Evolutionary conservation across 2,797 vertebrate genomes (phyloP), one percentile per base, ranked within the genome.

Genomic region (Mus spretus): DNA sequence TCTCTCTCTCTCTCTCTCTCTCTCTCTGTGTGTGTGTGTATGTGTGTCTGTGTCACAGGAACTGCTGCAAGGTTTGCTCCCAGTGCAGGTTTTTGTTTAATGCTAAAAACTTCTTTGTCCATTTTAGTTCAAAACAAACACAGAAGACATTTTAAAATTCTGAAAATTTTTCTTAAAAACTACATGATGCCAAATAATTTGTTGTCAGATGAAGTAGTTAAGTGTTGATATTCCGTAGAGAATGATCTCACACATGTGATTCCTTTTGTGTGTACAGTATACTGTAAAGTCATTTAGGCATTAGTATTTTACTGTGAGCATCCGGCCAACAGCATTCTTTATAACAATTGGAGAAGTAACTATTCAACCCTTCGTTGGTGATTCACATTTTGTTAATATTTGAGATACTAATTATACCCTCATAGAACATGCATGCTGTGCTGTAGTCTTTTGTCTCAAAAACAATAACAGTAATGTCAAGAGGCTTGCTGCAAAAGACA

Each of bases 301-400:
- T 65, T 93, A 95, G 19, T 93, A 40, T 70, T 85, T 90, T 94
- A 91, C 80, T 91, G 50, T 61, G 14, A 93, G 67, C 87, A n/a
- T 90, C 89, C 5, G 9, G 80, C 90, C 88, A 57, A 93, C 53
- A 78, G 75, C 90, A 91, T 97, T 93, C 72, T 98, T 97, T 83
- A 89, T 59, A 37, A 82, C 97, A 61, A 91, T 97, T 97, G 87
- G 94, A 34, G 61, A 92, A n/a, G 97, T 97, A 98, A 31, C 47
- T 91, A 50, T 93, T 96, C 77, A 67, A 75, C 50, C 70, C 61
- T 82, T 96, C 96, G 96, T 98, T 65, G 70, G 80, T 37, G 61
- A 67, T 96, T 98, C 94, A 96, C 70, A 93, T 96, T 82, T 94
- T 98, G 97, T 98, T 98, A 97, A 95, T 98, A 97, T 97, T 96